phyloP scores from a whole-genome alignment of 2,888 invertebrate genomes.

The Drosophila quinaria region DNA sequence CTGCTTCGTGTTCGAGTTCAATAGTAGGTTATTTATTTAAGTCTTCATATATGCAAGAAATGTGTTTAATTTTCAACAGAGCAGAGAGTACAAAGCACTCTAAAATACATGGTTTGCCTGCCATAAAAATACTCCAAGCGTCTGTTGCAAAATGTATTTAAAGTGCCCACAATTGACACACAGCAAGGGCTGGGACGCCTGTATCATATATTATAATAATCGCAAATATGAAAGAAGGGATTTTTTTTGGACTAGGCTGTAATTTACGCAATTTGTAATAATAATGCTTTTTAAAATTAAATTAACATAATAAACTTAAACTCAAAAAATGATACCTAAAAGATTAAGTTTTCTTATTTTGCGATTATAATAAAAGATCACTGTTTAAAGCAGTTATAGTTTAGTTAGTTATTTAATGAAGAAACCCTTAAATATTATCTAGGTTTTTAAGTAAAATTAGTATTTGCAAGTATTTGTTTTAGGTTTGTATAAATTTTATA shows the following conservation, averaged over 20 bases:
- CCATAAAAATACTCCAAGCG: conserved; percentile 35
- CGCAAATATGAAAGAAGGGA: background rate
- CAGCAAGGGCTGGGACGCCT: conserved; percentile 15
- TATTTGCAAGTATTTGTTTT: no score
- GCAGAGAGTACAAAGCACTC: conserved; percentile 25
- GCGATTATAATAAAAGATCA: no score
- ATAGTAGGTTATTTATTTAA: conserved; percentile 40
- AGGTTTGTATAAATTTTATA: no score
- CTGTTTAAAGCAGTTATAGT: no score
- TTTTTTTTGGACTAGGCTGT: background rate
- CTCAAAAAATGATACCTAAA: no score
- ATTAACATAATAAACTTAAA: no score
- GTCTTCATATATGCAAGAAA: conserved; percentile 24
- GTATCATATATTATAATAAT: background rate
- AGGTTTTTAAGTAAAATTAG: no score
- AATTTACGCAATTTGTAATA: conserved; percentile 1
- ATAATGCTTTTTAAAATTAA: no score
- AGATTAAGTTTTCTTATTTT: no score
- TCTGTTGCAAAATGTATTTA: conserved; percentile 43
- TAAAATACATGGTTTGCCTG: conserved; percentile 31
- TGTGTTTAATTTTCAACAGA: conserved; percentile 40
- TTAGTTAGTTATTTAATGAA: background rate
- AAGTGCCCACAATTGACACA: conserved; percentile 37
- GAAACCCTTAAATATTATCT: no score
- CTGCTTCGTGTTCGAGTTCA: conserved; percentile 3